Base-by-base conservation (phyloP, 2,888 invertebrate species). In the Nomada goodeniana region DNA sequence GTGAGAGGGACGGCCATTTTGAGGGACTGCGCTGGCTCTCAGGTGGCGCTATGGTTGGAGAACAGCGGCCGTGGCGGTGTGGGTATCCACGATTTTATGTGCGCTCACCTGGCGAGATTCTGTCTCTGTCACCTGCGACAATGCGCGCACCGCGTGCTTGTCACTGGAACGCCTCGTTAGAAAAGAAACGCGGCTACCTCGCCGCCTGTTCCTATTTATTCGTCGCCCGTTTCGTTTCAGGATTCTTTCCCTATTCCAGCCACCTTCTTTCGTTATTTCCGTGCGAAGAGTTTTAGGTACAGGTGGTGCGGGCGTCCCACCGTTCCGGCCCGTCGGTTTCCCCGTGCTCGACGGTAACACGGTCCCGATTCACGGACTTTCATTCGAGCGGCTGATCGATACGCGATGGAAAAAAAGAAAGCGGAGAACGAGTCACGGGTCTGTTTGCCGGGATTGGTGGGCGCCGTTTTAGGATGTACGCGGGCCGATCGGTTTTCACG, bases 1-100 rank as follows among this genome's bases (percentile, higher is more conserved):
- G 84, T 83, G 89, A 86, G 89, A 86, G 83, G 84, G 81, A 84
- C 89, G 88, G 89, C 89, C 89, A 90, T 90, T 88, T 90, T 90
- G 89, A 88, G 84, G 81, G 84, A 85, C 75, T 72, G 83, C 57
- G 70, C 76, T 82, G 69, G 80, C 82, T 69, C 81, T 86, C 86
- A 87, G 85, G 89, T 89, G 88, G 89, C 89, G 89, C 89, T 82
- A 80, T 76, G 26, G 73, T 82, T 89, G 87, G 82, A 84, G 87
- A 88, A 87, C 88, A 61, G 75, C 52, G 61, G 44, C 63, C 15
- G 42, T 29, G 59, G 68, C 82, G 76, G 76, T 77, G 69, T 82
- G 77, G 82, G 76, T 85, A 84, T 63, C 52, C 87, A 84, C 85
- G 84, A 80, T 80, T 80, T 78, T 72, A 74, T 74, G 85, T 64